Conservation (phyloP, 2,113 vertebrate species). For the Cebidichthys violaceus region DNA sequence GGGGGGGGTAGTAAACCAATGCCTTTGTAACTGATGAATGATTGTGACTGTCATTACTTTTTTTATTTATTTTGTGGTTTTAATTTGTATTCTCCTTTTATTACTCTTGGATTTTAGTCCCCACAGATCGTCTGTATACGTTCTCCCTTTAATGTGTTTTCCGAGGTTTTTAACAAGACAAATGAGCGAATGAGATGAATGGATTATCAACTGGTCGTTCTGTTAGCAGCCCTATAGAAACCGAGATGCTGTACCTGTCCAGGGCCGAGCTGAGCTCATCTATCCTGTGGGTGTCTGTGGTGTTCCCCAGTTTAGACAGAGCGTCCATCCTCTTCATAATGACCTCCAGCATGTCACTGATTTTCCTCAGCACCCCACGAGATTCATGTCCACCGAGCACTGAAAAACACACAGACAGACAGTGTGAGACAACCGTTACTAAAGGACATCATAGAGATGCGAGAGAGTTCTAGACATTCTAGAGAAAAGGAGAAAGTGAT, state of each 20-base stretch:
- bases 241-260: conserved; percentile 86
- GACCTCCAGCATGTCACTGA: conserved; percentile 97
- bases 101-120: neutral
- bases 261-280: conserved; percentile 84
- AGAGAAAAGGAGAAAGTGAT: neutral
- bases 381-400: conserved; percentile 90
- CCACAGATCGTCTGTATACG: no score
- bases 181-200: neutral
- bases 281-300: conserved; percentile 86
- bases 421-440: neutral
- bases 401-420: conserved; percentile 60
- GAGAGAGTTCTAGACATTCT: neutral
- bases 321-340: conserved; percentile 93
- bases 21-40: neutral
- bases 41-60: no score
- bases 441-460: neutral
- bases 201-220: neutral
- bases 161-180: neutral
- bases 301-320: conserved; percentile 90
- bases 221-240: neutral
- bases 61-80: neutral
- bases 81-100: neutral
- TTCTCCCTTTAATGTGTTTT: neutral
- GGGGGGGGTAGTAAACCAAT: no score
- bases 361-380: conserved; percentile 91